phyloP scores from a whole-genome alignment of 2,113 vertebrate genomes.

The Irena cyanogastra region DNA sequence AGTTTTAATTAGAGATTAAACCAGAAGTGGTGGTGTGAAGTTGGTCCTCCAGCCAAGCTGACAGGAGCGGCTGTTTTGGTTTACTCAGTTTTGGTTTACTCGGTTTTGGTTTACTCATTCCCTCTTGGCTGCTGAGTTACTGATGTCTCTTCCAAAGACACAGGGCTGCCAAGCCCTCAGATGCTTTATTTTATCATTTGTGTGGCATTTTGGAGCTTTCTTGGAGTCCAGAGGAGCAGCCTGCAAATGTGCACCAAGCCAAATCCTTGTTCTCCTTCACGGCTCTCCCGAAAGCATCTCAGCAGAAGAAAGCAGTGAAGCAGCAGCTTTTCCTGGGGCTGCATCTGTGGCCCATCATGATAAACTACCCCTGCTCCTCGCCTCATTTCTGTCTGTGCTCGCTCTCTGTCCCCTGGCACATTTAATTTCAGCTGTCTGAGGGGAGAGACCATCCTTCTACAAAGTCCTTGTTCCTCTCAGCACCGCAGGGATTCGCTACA shows the following conservation, averaged over 20 bases:
- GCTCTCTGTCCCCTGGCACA: background rate
- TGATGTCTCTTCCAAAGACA: background rate
- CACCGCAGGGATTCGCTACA: background rate
- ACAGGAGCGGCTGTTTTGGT: background rate
- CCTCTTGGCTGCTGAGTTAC: background rate
- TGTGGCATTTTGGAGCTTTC: background rate
- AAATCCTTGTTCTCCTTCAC: background rate
- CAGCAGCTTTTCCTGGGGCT: background rate
- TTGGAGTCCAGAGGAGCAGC: background rate
- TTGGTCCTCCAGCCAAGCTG: background rate
- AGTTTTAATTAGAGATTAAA: background rate
- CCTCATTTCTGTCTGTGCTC: background rate
- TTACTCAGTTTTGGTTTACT: too few species aligned
- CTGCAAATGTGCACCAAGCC: background rate
- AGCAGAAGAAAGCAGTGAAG: background rate
- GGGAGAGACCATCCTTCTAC: background rate
- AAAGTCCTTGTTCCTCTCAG: background rate
- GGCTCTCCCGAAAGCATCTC: background rate
- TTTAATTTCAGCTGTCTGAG: background rate
- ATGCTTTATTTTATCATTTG: background rate
- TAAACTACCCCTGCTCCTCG: background rate
- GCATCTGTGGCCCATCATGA: background rate
- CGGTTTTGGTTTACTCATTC: too few species aligned
- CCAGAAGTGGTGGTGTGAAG: background rate
- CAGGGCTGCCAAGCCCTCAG: background rate